Evolutionary conservation across 2,797 vertebrate species (phyloP), one percentile per base, ranked within the genome.

Genomic region (Peromyscus eremicus): DNA sequence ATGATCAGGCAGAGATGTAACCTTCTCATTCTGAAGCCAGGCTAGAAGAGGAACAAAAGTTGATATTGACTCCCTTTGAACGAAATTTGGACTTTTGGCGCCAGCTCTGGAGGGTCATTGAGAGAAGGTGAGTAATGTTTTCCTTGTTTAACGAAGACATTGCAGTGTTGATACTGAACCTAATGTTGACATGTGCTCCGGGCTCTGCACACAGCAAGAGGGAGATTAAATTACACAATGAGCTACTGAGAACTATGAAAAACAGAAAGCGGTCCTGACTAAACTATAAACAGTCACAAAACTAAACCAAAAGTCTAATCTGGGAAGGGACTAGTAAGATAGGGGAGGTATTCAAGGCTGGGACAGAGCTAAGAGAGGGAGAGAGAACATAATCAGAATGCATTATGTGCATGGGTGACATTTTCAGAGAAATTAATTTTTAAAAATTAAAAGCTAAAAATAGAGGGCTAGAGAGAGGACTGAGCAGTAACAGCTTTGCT

Each of bases 21-120:
- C 92, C 79, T 92, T 94, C n/a, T 86, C 52, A 57, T 96, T 97
- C 40, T 91, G 93, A 97, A 97, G 88, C 91, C 95, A 99, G 99
- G 86, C 98, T 99, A 37, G 99, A 99, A 97, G 99, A 99, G 98
- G 99, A 99, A 60, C 99, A 99, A 91, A 99, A 99, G 93, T 98
- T 99, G 91, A 99, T 99, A 98, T 95, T 99, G 84, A 99, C 99
- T 0, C 99, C 99, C 0, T 99, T 99, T 99, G 99, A 99, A 98
- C 99, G 99, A 95, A 99, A 99, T 98, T 97, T 99, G 98, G 99
- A 99, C 97, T 99, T 99, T 96, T 99, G 99, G 99, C 99, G 99
- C 93, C 99, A 99, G 93, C 99, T 99, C 49, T 99, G 99, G 99
- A 99, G 99, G 98, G 99, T 99, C 94, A 99, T 99, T 60, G 99